These are phyloP conservation scores for Harmothoe impar DNA, from an alignment of 2,888 invertebrate species.

Conservation along the genomic window DNA sequence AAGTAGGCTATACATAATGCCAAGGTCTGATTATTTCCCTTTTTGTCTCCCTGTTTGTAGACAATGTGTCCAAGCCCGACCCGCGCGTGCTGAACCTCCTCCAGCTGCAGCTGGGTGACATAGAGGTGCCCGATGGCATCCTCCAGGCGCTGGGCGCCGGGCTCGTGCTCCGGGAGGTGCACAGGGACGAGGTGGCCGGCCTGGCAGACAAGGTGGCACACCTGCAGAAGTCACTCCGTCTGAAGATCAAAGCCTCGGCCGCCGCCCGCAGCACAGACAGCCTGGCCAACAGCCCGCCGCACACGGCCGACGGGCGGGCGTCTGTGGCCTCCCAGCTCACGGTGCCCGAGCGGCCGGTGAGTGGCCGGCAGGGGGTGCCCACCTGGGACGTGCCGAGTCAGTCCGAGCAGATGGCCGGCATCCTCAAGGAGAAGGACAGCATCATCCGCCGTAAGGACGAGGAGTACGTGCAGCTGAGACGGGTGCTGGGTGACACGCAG, in stretches of 20 bases:
- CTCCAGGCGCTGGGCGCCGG: conserved; percentile 64
- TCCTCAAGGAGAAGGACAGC: conserved; percentile 65
- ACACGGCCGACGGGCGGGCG: conserved; percentile 26
- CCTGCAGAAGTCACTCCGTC: conserved; percentile 61
- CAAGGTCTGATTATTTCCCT: too few relatives aligned
- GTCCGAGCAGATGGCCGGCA: conserved; percentile 44
- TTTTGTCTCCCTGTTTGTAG: background rate
- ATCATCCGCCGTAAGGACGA: conserved; percentile 67
- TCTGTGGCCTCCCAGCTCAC: background rate
- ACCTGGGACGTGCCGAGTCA: conserved; percentile 62
- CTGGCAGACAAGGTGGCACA: conserved; percentile 64
- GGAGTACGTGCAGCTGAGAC: conserved; percentile 68
- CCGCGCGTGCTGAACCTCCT: conserved; percentile 63
- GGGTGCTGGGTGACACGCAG: conserved; percentile 68
- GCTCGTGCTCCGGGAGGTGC: conserved; percentile 65
- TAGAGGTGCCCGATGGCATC: background rate
- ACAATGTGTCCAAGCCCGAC: conserved; percentile 37
- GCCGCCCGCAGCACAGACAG: conserved; percentile 35
- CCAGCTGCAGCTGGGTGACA: conserved; percentile 60
- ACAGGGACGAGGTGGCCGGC: conserved; percentile 65
- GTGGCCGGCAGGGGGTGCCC: background rate
- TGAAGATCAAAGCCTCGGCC: conserved; percentile 37
- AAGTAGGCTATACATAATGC: too few relatives aligned
- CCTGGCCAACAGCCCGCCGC: background rate
- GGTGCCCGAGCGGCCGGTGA: background rate